These are phyloP conservation scores for Lacerta bilineata DNA, from an alignment of 2,797 vertebrate species.

Conservation along the genomic window DNA sequence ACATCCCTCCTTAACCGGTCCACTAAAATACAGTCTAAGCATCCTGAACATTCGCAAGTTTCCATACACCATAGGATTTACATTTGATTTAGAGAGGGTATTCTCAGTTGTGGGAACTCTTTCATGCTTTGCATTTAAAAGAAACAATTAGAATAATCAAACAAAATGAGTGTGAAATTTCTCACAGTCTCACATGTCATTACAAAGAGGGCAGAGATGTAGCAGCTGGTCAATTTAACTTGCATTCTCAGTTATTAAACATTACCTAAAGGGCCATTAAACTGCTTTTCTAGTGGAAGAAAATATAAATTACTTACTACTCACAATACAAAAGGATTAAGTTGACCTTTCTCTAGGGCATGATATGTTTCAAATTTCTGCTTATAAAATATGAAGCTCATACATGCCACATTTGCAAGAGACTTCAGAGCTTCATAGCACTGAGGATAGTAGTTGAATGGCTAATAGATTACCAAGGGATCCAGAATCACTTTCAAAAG, in stretches of 20 bases:
- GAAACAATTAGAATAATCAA: constrained; percentile 68
- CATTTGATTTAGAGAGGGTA: constrained; percentile 64
- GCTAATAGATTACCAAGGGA: constrained; percentile 28
- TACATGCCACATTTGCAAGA: constrained; percentile 25
- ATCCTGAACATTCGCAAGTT: constrained; percentile 27
- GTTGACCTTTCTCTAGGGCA: constrained; percentile 52
- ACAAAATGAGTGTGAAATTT: constrained; percentile 71
- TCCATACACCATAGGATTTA: constrained; percentile 46
- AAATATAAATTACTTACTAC: constrained; percentile 53
- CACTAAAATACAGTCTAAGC: constrained; percentile 28
- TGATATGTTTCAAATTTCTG: constrained; percentile 27
- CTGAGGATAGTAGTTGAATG: constrained; percentile 10
- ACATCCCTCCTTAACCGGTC: constrained; percentile 2
- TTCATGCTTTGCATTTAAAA: constrained; percentile 58
- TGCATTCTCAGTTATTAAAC: constrained; percentile 69
- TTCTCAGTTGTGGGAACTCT: constrained; percentile 52
- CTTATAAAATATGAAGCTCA: constrained; percentile 41
- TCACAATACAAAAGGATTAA: constrained; percentile 47
- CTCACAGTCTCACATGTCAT: constrained; percentile 48
- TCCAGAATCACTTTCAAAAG: constrained; percentile 17
- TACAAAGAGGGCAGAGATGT: constrained; percentile 47
- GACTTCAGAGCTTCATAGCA: constrained; percentile 42
- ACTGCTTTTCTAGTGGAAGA: constrained; percentile 61
- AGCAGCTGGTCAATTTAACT: constrained; percentile 73
- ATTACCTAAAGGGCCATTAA: constrained; percentile 66